Percentiles rank a stretch among this genome's conserved stretches.
These are phyloP conservation scores for Conus betulinus DNA, from an alignment of 1,140 invertebrate species.

Conservation along the genomic window DNA sequence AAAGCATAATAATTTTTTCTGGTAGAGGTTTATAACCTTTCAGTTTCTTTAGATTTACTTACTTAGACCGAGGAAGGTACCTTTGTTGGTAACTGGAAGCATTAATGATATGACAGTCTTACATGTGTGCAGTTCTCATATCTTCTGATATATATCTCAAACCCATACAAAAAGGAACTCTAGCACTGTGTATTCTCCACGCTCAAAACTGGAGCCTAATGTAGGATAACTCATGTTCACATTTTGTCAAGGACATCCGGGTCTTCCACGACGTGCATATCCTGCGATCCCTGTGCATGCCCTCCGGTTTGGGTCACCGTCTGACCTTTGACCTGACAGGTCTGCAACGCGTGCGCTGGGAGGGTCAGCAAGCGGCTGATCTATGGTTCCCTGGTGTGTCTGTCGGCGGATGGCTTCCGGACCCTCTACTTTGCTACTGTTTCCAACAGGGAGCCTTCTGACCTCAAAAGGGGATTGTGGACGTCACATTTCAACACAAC, in stretches of 20 bases:
- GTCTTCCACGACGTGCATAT: slow-evolving; percentile 58
- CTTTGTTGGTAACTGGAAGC: too few species aligned
- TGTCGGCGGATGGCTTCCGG: slow-evolving; percentile 83
- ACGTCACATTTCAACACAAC: slow-evolving; percentile 72
- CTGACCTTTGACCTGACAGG: slow-evolving; percentile 61
- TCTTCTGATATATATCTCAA: too few species aligned
- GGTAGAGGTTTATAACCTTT: too few species aligned
- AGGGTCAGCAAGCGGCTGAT: slow-evolving; percentile 80
- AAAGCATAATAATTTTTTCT: too few species aligned
- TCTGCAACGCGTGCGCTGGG: slow-evolving; percentile 64
- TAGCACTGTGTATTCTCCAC: too few species aligned
- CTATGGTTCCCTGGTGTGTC: slow-evolving; percentile 84
- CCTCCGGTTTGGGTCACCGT: slow-evolving; percentile 50
- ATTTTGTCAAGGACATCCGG: slow-evolving; percentile 46
- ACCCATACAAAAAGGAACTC: too few species aligned
- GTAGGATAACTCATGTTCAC: not conserved
- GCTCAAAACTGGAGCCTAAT: too few species aligned
- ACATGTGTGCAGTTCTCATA: too few species aligned
- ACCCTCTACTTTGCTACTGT: slow-evolving; percentile 83
- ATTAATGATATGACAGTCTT: too few species aligned
- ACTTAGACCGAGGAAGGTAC: too few species aligned
- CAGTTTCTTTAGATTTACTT: too few species aligned
- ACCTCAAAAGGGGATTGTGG: slow-evolving; percentile 59
- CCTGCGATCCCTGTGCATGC: slow-evolving; percentile 44
- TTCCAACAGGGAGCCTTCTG: slow-evolving; percentile 77